phyloP scores from a whole-genome alignment of 2,888 invertebrate species.

The Ormyrus nitidulus region DNA sequence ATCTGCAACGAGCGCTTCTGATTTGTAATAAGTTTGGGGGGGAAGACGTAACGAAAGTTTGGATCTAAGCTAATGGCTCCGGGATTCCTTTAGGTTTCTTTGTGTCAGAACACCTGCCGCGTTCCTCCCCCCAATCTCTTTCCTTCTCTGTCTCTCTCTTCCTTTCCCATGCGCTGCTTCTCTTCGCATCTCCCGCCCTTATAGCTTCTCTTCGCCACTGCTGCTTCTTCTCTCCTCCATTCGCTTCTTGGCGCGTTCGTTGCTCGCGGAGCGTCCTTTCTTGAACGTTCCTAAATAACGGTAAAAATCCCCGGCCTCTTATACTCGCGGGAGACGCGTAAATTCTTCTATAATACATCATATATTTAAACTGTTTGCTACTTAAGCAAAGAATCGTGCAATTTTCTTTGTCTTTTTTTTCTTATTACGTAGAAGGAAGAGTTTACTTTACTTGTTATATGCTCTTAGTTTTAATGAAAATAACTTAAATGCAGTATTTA shows the following conservation, averaged over 20 bases:
- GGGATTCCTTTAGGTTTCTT: conserved; percentile 69
- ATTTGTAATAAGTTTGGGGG: conserved; percentile 10
- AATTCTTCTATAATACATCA: conserved; percentile 41
- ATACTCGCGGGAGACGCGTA: conserved; percentile 10
- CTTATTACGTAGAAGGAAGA: too few relatives aligned
- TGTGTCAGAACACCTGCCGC: conserved; percentile 70
- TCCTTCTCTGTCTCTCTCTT: conserved; percentile 19
- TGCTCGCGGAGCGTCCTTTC: conserved; percentile 58
- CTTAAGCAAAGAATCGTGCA: too few relatives aligned
- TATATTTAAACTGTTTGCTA: not conserved
- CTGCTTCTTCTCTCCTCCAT: conserved; percentile 36
- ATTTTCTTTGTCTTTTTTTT: too few relatives aligned
- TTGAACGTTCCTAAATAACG: conserved; percentile 63
- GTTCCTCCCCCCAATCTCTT: conserved; percentile 63
- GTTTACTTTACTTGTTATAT: too few relatives aligned
- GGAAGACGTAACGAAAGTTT: conserved; percentile 35
- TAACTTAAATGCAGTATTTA: too few relatives aligned
- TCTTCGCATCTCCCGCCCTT: conserved; percentile 58
- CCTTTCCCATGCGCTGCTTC: conserved; percentile 51
- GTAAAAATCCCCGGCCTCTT: conserved; percentile 60
- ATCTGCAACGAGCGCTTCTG: not conserved
- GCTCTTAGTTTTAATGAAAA: too few relatives aligned
- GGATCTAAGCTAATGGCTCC: conserved; percentile 61
- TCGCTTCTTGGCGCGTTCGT: conserved; percentile 14
- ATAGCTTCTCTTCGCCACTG: conserved; percentile 46